Percentiles rank a stretch among this genome's conserved stretches.
Conservation (phyloP, 2,888 invertebrate species). For the Scaptomyza cyrtandrae region DNA sequence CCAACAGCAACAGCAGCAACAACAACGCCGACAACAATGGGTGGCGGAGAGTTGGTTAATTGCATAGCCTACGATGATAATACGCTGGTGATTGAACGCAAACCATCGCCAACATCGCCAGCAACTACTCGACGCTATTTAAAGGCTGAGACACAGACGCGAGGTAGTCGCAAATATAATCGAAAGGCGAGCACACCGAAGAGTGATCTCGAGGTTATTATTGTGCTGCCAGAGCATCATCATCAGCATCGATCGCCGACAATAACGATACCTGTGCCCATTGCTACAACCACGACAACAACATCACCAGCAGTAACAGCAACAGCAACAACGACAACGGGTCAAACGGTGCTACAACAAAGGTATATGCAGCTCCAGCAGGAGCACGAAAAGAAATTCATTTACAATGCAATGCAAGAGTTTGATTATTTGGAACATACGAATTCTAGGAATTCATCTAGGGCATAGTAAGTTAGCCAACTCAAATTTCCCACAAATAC, state of each 20-base stretch:
- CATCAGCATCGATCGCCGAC: conserved; percentile 73
- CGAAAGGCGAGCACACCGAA: conserved; percentile 58
- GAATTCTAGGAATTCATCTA: conserved; percentile 54
- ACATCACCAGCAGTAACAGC: conserved; percentile 13
- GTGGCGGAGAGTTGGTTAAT: conserved; percentile 69
- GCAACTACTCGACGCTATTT: conserved; percentile 62
- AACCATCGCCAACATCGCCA: conserved; percentile 69
- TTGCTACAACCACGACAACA: conserved; percentile 26
- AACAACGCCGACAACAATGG: conserved; percentile 38
- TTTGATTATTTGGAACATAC: conserved; percentile 72
- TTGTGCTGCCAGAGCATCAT: conserved; percentile 61
- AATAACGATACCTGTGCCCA: conserved; percentile 65
- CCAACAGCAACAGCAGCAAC: background rate
- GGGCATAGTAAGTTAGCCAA: conserved; percentile 74
- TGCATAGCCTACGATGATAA: conserved; percentile 74
- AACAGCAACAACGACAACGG: conserved; percentile 20
- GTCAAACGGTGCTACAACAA: conserved; percentile 69
- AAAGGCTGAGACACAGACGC: conserved; percentile 63
- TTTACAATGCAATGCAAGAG: conserved; percentile 74
- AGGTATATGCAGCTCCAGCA: conserved; percentile 76
- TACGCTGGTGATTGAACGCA: conserved; percentile 67
- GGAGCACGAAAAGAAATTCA: conserved; percentile 74
- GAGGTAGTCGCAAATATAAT: conserved; percentile 70
- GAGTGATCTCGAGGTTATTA: conserved; percentile 65
- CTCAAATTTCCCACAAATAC: conserved; percentile 14